Evolutionary conservation across 2,888 invertebrate genomes (phyloP).

Genomic region (Lithophane ornitopus): DNA sequence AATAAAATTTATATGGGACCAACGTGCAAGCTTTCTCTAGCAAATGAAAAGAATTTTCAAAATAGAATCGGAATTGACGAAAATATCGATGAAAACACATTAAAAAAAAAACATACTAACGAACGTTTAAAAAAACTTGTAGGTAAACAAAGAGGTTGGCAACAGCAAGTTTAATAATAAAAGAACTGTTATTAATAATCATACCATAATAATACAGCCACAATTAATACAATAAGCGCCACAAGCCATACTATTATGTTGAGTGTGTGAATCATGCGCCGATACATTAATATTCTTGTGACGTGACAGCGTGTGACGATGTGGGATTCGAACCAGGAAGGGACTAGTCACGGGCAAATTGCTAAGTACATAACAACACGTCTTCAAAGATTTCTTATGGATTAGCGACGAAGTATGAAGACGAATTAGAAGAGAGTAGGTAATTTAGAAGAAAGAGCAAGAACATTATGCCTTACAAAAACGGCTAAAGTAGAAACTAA

Average conservation of each 20-base stretch:
- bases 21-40: too few relatives aligned
- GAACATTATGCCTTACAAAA: not conserved
- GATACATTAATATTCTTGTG: constrained; percentile 49
- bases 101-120: too few relatives aligned
- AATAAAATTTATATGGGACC: too few relatives aligned
- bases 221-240: constrained; percentile 40
- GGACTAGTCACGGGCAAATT: constrained; percentile 20
- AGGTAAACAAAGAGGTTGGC: not conserved
- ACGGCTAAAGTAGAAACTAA: not conserved
- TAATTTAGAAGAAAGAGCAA: not conserved
- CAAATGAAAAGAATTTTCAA: too few relatives aligned
- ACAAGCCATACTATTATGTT: constrained; percentile 30
- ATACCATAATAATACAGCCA: constrained; percentile 7
- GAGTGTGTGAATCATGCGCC: constrained; percentile 48
- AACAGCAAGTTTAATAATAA: constrained; percentile 21
- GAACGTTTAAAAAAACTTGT: not conserved
- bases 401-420: not conserved
- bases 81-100: too few relatives aligned
- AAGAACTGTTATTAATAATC: constrained; percentile 10
- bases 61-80: too few relatives aligned
- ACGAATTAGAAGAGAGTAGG: not conserved
- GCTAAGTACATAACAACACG: not conserved
- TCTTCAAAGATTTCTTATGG: constrained; percentile 2
- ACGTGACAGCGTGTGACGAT: constrained; percentile 21
- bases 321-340: constrained; percentile 41